Evolutionary conservation across 2,888 invertebrate species (phyloP).

Genomic region (Andrena minutula): DNA sequence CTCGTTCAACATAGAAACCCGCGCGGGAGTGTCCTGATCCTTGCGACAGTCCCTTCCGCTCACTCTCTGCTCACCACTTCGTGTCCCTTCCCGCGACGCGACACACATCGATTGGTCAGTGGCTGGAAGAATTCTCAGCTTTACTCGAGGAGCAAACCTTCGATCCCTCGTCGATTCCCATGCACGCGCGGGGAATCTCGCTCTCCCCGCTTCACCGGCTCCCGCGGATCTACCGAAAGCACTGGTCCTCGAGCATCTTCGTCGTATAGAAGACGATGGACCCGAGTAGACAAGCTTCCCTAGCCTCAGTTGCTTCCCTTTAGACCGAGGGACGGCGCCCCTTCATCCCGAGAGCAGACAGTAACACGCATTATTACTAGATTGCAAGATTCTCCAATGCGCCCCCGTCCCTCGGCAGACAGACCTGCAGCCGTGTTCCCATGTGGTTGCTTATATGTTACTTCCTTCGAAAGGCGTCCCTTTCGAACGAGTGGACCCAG

Average conservation of each 20-base stretch:
- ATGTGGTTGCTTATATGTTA: slow-evolving; percentile 20
- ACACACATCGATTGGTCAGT: too few relatives aligned
- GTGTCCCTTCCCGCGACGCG: neutral
- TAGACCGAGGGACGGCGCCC: neutral
- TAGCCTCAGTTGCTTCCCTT: neutral
- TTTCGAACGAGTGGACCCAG: slow-evolving; percentile 54
- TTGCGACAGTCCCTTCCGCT: neutral
- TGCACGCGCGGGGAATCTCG: neutral
- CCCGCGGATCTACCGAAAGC: slow-evolving; percentile 10
- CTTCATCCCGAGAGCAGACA: neutral
- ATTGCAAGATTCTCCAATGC: neutral
- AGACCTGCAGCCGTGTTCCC: slow-evolving; percentile 27
- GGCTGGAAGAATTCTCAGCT: too few relatives aligned
- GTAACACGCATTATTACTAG: neutral
- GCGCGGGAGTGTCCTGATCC: neutral
- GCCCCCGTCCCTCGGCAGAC: neutral
- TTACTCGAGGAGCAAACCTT: too few relatives aligned
- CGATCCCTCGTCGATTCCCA: neutral
- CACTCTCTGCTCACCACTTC: neutral
- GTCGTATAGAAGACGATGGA: neutral
- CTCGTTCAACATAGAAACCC: slow-evolving; percentile 34
- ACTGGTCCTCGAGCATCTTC: slow-evolving; percentile 8
- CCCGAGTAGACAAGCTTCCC: neutral
- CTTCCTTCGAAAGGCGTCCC: slow-evolving; percentile 30
- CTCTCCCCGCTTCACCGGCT: neutral